Percentiles rank a stretch among this genome's conserved stretches.
These are phyloP conservation scores for Pygmarrhopalites habei DNA, from an alignment of 1,140 invertebrate genomes.

Conservation along the genomic window DNA sequence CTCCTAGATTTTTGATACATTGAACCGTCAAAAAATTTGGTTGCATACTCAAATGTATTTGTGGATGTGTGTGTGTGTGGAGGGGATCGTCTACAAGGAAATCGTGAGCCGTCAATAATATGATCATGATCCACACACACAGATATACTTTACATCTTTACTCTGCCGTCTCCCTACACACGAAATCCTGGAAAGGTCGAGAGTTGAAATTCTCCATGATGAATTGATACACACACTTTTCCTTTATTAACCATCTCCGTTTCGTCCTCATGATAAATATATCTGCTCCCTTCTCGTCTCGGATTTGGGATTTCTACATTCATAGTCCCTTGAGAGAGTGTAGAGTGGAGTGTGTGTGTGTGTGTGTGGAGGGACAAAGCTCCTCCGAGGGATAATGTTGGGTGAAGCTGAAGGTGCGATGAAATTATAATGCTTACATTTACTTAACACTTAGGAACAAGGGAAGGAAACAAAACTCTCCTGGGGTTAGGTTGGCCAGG, in stretches of 20 bases:
- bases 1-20: neutral
- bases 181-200: neutral
- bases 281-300: neutral
- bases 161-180: too few relatives aligned
- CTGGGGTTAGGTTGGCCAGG: too few relatives aligned
- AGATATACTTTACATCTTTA: too few relatives aligned
- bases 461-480: too few relatives aligned
- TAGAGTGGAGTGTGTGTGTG: neutral
- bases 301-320: too few relatives aligned
- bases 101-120: too few relatives aligned
- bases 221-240: constrained; percentile 3
- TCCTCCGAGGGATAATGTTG: too few relatives aligned
- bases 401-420: constrained; percentile 3
- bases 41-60: too few relatives aligned
- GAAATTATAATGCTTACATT: constrained; percentile 8
- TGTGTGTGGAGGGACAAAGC: too few relatives aligned
- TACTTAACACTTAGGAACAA: constrained; percentile 1
- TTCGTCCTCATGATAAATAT: neutral
- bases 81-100: too few relatives aligned
- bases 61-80: too few relatives aligned
- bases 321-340: neutral
- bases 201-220: constrained; percentile 8
- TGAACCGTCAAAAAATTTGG: neutral
- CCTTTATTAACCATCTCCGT: neutral
- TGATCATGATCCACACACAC: too few relatives aligned